Conservation (phyloP, 2,888 invertebrate genomes). For the Drosophila affinis region DNA sequence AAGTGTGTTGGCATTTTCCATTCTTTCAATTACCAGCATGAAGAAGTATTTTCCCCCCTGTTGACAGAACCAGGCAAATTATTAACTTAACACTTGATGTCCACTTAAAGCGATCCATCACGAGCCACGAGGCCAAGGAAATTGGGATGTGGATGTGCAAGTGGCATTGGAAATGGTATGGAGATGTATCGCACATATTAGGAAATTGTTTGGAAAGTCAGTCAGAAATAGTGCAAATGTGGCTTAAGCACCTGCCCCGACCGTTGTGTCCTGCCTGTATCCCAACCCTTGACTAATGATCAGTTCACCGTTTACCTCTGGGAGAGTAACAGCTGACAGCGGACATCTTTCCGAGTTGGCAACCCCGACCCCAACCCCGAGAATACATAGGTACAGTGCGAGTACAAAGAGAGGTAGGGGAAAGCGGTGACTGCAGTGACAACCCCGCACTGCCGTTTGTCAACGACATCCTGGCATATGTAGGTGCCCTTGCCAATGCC, state of each 20-base stretch:
- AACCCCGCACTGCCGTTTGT: conserved; percentile 25
- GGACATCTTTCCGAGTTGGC: neutral
- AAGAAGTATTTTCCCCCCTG: conserved; percentile 18
- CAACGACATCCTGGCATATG: conserved; percentile 53
- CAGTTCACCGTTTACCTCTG: neutral
- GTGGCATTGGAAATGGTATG: too few relatives aligned
- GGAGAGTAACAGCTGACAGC: neutral
- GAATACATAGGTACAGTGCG: too few relatives aligned
- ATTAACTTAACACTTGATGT: conserved; percentile 72
- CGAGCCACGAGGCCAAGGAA: neutral
- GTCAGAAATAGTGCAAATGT: neutral
- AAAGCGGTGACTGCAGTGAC: conserved; percentile 34
- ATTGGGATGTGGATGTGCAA: neutral
- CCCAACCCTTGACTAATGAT: neutral
- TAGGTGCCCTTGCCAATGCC: conserved; percentile 82
- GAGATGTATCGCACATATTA: too few relatives aligned
- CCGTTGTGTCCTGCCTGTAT: neutral
- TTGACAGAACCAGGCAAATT: conserved; percentile 50
- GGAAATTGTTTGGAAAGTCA: too few relatives aligned
- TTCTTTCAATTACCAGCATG: conserved; percentile 65
- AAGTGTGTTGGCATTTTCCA: conserved; percentile 68
- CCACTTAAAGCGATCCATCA: conserved; percentile 22
- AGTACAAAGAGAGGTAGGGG: conserved; percentile 20
- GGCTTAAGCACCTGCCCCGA: neutral
- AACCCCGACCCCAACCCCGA: too few relatives aligned